Conservation (phyloP, 64 coral and sea anemone genomes). For the Actinia equina region DNA sequence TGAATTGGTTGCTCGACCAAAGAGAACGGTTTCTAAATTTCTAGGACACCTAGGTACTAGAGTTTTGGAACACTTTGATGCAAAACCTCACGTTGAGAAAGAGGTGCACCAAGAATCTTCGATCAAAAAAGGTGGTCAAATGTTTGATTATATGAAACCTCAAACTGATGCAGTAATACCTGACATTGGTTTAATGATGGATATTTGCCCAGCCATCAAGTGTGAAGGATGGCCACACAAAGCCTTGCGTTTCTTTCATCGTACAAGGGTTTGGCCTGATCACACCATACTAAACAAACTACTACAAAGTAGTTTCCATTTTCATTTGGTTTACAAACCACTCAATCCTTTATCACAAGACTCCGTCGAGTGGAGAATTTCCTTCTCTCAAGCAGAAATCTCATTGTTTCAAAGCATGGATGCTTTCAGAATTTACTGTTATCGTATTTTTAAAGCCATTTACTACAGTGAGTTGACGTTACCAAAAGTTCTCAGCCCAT, state of each 20-base stretch:
- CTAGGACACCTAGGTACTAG: neutral
- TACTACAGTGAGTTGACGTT: slow-evolving; percentile 49
- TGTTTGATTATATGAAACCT: neutral
- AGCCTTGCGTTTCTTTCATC: neutral
- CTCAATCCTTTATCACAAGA: neutral
- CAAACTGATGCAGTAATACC: neutral
- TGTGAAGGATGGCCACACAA: slow-evolving; percentile 23
- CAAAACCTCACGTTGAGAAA: neutral
- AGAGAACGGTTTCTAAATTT: slow-evolving; percentile 1
- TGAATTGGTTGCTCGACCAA: neutral
- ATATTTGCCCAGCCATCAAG: neutral
- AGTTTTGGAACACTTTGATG: neutral
- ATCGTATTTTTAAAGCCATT: slow-evolving; percentile 65
- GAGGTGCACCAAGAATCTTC: neutral
- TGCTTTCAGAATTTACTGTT: slow-evolving; percentile 26
- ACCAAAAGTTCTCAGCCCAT: slow-evolving; percentile 60
- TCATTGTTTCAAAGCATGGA: slow-evolving; percentile 7
- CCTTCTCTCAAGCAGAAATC: slow-evolving; percentile 21
- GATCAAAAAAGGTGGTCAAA: neutral
- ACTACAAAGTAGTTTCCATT: neutral
- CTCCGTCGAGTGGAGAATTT: slow-evolving; percentile 29
- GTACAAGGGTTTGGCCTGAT: slow-evolving; percentile 6
- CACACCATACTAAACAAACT: neutral
- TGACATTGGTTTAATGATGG: slow-evolving; percentile 1
- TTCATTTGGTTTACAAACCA: slow-evolving; percentile 32